A percentile compares a stretch with the other conserved stretches of the same genome.
phyloP scores from a whole-genome alignment of 2,797 vertebrate species.

The Pogonophryne albipinna region DNA sequence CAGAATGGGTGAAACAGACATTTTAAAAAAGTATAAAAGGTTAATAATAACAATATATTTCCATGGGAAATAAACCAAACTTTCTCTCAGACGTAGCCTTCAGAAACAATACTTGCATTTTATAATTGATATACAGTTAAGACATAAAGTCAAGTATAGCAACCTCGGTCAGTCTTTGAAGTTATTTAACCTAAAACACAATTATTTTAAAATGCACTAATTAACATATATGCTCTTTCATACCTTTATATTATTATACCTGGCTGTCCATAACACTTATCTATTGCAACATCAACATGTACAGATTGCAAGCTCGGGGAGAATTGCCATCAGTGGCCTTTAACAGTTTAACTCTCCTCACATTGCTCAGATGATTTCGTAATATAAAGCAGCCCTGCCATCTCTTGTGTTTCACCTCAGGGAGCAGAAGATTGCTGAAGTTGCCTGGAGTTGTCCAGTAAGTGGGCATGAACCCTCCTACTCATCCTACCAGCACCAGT shows the following conservation, averaged over 20 bases:
- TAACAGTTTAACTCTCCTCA: constrained; percentile 61
- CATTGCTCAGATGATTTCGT: constrained; percentile 71
- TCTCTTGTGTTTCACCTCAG: constrained; percentile 58
- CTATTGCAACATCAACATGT: constrained; percentile 47
- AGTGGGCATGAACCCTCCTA: constrained; percentile 35
- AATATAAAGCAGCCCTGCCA: constrained; percentile 50
- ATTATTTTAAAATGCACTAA: constrained; percentile 2
- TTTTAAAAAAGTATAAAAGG: not conserved
- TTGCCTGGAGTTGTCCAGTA: constrained; percentile 68
- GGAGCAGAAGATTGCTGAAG: constrained; percentile 64
- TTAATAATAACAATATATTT: constrained; percentile 11
- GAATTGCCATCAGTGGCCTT: constrained; percentile 62
- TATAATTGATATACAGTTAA: constrained; percentile 20
- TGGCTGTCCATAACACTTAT: constrained; percentile 14
- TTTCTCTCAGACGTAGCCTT: not conserved
- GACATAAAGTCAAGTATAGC: not conserved
- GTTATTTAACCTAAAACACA: not conserved
- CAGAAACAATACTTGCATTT: constrained; percentile 9
- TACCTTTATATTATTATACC: constrained; percentile 1
- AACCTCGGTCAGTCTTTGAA: constrained; percentile 3
- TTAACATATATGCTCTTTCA: constrained; percentile 22
- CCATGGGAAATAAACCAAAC: constrained; percentile 4
- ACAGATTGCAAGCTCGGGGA: constrained; percentile 65
- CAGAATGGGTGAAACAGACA: not conserved
- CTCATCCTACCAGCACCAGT: constrained; percentile 28